Percentiles rank a stretch among this genome's conserved stretches.
Evolutionary conservation across 2,888 invertebrate species (phyloP).

Genomic region (Gerris lacustris): DNA sequence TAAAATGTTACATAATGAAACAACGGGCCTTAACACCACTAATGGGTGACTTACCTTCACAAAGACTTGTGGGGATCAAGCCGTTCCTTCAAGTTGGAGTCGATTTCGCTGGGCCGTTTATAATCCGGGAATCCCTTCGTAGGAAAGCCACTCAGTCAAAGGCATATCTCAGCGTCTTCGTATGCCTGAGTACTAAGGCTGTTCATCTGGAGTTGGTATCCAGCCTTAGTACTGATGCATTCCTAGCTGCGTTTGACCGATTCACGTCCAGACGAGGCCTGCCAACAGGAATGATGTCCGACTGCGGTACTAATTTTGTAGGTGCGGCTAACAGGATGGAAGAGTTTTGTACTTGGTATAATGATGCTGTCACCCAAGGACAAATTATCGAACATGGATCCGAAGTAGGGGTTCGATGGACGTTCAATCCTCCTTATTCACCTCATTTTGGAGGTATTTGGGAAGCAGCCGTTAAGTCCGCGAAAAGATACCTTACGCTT

Average conservation of each 20-base stretch:
- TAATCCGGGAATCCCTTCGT: not conserved
- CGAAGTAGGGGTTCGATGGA: conserved; percentile 18
- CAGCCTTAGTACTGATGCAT: conserved; percentile 21
- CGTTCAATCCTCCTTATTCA: conserved; percentile 27
- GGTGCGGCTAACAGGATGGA: conserved; percentile 16
- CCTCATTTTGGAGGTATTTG: conserved; percentile 26
- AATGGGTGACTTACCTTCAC: conserved; percentile 17
- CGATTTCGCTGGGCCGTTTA: conserved; percentile 19
- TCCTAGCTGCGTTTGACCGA: conserved; percentile 23
- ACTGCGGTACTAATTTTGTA: conserved; percentile 26
- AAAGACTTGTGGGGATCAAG: not conserved
- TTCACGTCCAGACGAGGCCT: conserved; percentile 23
- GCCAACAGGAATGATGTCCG: conserved; percentile 19
- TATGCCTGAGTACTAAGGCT: conserved; percentile 13
- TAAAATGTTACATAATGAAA: not conserved
- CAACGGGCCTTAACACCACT: conserved; percentile 6
- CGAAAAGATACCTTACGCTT: not conserved
- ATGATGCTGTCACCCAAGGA: not conserved
- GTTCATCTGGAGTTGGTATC: conserved; percentile 24
- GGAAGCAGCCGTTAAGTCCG: not conserved
- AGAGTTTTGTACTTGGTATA: not conserved
- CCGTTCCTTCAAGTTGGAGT: conserved; percentile 17
- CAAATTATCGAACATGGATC: not conserved
- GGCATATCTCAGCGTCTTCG: conserved; percentile 23
- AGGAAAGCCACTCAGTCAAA: conserved; percentile 7